A percentile compares a stretch with the other conserved stretches of the same genome.
Conservation (phyloP, 2,888 invertebrate genomes). For the Drosophila anomalata region DNA sequence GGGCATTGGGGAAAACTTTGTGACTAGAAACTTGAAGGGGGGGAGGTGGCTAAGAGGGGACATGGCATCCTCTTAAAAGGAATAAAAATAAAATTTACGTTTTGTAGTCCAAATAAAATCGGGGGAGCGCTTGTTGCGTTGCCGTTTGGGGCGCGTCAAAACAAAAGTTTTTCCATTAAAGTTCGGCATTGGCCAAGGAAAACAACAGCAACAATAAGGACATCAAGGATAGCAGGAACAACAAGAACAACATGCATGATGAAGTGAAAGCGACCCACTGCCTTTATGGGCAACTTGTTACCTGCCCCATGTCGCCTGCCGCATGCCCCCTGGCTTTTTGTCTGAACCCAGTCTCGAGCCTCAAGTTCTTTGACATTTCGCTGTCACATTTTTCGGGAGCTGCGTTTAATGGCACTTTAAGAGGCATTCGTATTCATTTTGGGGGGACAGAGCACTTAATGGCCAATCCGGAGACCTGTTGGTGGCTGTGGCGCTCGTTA, state of each 20-base stretch:
- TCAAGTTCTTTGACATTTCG: conserved; percentile 51
- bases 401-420: conserved; percentile 47
- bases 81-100: conserved; percentile 67
- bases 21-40: conserved; percentile 10
- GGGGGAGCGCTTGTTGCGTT: conserved; percentile 48
- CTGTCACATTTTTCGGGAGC: conserved; percentile 46
- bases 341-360: conserved; percentile 29
- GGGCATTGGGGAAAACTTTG: conserved; percentile 24
- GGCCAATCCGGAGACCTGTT: conserved; percentile 30
- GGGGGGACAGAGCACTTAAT: conserved; percentile 26
- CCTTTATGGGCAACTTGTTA: conserved; percentile 77
- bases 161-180: conserved; percentile 81
- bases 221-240: not conserved
- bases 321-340: conserved; percentile 16
- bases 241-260: conserved; percentile 10
- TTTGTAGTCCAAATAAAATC: conserved; percentile 57
- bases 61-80: conserved; percentile 26
- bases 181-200: conserved; percentile 58
- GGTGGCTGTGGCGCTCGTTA: conserved; percentile 18
- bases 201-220: conserved; percentile 14
- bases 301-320: conserved; percentile 42
- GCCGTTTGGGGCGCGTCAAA: conserved; percentile 57
- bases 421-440: conserved; percentile 47
- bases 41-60: not conserved
- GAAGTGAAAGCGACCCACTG: conserved; percentile 40